Conservation (phyloP, 2,888 invertebrate species). For the Choreutis nemorana region DNA sequence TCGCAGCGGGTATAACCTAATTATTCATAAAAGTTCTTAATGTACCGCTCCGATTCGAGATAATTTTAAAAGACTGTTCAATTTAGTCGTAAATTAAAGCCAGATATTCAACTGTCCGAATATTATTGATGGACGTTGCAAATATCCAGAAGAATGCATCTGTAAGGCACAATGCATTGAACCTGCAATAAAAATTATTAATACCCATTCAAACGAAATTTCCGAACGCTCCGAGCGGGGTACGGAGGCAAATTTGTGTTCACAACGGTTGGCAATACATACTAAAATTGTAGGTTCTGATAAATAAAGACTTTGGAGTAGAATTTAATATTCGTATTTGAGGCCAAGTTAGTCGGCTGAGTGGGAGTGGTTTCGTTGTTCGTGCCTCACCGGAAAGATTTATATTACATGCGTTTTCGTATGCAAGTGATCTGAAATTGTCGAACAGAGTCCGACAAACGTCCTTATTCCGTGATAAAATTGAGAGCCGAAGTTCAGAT, state of each 20-base stretch:
- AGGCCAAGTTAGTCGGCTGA: constrained; percentile 41
- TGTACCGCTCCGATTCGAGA: constrained; percentile 32
- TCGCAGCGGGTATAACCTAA: constrained; percentile 21
- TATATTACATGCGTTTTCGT: constrained; percentile 65
- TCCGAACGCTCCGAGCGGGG: constrained; percentile 22
- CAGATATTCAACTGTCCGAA: constrained; percentile 56
- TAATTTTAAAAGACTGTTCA: constrained; percentile 41
- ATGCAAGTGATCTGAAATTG: constrained; percentile 62
- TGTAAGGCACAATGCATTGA: constrained; percentile 46
- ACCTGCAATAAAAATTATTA: constrained; percentile 62
- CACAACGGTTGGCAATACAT: constrained; percentile 35
- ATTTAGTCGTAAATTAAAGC: constrained; percentile 34
- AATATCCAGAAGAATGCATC: constrained; percentile 35
- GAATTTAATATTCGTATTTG: constrained; percentile 64
- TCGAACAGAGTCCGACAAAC: constrained; percentile 27
- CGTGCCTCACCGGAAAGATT: constrained; percentile 64
- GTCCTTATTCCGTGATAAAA: too few relatives aligned
- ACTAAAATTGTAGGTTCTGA: constrained; percentile 37
- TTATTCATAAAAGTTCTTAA: constrained; percentile 33
- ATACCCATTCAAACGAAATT: constrained; percentile 47
- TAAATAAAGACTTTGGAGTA: constrained; percentile 56
- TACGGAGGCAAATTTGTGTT: constrained; percentile 29
- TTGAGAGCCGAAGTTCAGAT: too few relatives aligned
- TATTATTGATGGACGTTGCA: constrained; percentile 56
- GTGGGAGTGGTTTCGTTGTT: constrained; percentile 61